These are phyloP conservation scores for Galerucella calmariensis DNA, from an alignment of 2,888 invertebrate genomes.

Conservation along the genomic window DNA sequence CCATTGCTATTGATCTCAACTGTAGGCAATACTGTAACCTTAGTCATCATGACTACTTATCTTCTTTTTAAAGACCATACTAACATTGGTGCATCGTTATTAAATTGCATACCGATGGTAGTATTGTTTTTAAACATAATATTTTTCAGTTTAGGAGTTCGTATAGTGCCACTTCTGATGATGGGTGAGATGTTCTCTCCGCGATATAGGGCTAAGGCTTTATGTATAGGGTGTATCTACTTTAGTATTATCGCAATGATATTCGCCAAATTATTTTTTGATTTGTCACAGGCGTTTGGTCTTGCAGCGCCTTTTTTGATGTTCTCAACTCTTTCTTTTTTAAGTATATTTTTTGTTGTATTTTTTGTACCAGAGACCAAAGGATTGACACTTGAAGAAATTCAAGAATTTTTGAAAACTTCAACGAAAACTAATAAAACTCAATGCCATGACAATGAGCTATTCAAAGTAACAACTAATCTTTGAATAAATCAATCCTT, in stretches of 20 bases:
- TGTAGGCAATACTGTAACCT: conserved; percentile 62
- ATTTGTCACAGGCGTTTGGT: conserved; percentile 61
- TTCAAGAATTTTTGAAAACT: conserved; percentile 58
- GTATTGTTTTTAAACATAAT: conserved; percentile 66
- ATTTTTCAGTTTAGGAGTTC: conserved; percentile 67
- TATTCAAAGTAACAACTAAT: background rate
- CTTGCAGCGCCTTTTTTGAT: conserved; percentile 65
- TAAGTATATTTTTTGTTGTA: conserved; percentile 63
- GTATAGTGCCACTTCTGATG: conserved; percentile 67
- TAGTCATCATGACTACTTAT: conserved; percentile 63
- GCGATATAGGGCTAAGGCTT: conserved; percentile 69
- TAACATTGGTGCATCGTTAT: conserved; percentile 56
- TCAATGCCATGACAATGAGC: background rate
- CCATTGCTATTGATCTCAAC: conserved; percentile 68
- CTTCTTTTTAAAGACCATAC: conserved; percentile 63
- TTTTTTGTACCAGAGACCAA: conserved; percentile 67
- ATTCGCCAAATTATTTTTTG: conserved; percentile 66
- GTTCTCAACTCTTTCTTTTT: conserved; percentile 62
- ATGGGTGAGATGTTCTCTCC: conserved; percentile 70
- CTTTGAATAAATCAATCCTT: background rate
- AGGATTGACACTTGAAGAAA: conserved; percentile 67
- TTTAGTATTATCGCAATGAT: conserved; percentile 66
- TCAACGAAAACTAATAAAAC: background rate
- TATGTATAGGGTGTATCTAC: conserved; percentile 68
- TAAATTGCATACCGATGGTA: conserved; percentile 64